A percentile compares a stretch with the other conserved stretches of the same genome.
These are phyloP conservation scores for Phoebastria nigripes DNA, from an alignment of 2,797 vertebrate species.

Conservation along the genomic window DNA sequence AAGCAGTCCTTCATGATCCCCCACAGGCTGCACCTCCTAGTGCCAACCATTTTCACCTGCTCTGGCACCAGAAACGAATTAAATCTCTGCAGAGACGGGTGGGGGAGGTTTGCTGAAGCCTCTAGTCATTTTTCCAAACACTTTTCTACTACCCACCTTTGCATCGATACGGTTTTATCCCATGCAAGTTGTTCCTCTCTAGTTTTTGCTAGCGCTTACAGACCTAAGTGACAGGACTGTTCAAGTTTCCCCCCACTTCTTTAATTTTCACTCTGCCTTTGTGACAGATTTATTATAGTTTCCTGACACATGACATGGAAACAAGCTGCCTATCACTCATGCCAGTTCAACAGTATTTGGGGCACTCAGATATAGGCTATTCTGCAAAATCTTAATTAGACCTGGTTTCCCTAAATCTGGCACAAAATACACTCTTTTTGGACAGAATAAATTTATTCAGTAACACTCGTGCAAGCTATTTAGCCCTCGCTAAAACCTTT, in stretches of 20 bases:
- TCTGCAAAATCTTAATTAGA: not conserved
- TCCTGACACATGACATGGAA: not conserved
- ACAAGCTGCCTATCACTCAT: not conserved
- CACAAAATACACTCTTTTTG: not conserved
- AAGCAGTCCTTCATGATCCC: not conserved
- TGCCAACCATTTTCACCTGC: not conserved
- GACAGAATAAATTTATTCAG: not conserved
- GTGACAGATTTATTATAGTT: not conserved
- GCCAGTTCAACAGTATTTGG: not conserved
- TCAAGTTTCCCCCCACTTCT: not conserved
- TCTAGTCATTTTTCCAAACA: not conserved
- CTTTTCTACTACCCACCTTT: not conserved
- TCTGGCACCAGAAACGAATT: not conserved
- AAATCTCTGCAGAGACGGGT: not conserved
- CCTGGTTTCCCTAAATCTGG: not conserved
- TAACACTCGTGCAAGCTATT: not conserved
- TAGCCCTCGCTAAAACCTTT: not conserved
- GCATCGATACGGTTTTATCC: not conserved
- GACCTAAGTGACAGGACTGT: not conserved
- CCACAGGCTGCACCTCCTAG: not conserved
- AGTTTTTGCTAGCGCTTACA: not conserved
- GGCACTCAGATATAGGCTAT: not conserved
- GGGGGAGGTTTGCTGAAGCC: not conserved
- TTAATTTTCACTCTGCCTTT: not conserved
- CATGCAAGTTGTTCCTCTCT: rapidly evolving